Evolutionary conservation across 2,113 vertebrate species (phyloP).

Genomic region (Mixornis gularis): DNA sequence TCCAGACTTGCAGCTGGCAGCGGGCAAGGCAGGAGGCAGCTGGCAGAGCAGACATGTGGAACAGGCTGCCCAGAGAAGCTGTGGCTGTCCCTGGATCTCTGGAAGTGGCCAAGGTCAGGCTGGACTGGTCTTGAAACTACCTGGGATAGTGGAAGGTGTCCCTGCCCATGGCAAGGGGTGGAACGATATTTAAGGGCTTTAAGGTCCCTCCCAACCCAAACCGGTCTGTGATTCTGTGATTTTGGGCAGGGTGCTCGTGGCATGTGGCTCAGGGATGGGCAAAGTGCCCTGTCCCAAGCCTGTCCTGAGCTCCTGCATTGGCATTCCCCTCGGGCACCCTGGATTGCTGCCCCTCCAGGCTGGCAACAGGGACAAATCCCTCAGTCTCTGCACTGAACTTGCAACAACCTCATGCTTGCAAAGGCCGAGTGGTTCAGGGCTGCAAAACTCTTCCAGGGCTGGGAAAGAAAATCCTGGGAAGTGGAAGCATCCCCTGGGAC

Average conservation of each 20-base stretch:
- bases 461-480: background rate
- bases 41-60: background rate
- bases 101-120: background rate
- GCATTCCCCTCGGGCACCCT: background rate
- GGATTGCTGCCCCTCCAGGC: background rate
- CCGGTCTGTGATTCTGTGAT: background rate
- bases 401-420: background rate
- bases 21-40: background rate
- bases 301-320: background rate
- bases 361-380: background rate
- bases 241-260: background rate
- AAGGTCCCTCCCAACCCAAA: background rate
- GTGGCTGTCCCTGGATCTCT: background rate
- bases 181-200: background rate
- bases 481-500: background rate
- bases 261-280: background rate
- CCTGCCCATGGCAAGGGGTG: background rate
- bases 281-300: background rate
- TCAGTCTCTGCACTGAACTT: background rate
- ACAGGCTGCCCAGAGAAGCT: background rate
- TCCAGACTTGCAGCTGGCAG: background rate
- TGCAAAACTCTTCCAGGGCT: background rate
- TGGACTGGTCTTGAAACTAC: background rate
- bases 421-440: background rate
- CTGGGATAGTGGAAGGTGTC: background rate